Base-by-base conservation (phyloP, 1,140 invertebrate species). In the Meloidogyne hapla region DNA sequence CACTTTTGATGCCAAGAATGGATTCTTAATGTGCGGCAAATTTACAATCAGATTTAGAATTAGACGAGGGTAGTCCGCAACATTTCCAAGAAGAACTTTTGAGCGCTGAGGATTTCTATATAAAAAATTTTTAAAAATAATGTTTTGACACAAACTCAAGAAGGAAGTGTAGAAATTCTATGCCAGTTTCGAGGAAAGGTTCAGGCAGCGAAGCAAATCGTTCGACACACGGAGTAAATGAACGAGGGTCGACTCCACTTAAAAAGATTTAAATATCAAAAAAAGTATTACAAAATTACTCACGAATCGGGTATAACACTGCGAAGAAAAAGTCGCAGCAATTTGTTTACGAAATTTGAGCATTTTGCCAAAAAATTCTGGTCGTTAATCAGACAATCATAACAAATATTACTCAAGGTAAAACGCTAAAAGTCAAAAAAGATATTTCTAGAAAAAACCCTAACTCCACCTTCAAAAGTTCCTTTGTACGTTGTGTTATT, bases 1-100 rank as follows among this genome's bases (percentile, higher is more conserved):
- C 23, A 83, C 91, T 89, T 98, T 97, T 68, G 94, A 94, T 66
- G 94, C 92, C 61, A 98, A 90, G 88, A 98, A 98, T 0, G 95
- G 95, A 90, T 97, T 98, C 87, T 93, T 93, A 82, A 98, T 92
- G 85, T 93, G 93, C 84, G 94, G 91, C 25, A 93, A 93, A 72
- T 92, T 92, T 89, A 95, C 97, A 40, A 96, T 91, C 74, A 94
- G 91, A 69, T 93, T 91, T 40, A 98, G 88, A 3, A 98, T 88
- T 91, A 94, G 94, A 15, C 93, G 92, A 45, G 96, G 91, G 48
- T 96, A 90, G 13, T 92, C 91, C 83, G 93, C 91, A 83, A 93
- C 91, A 80, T 91, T 91, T 78, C 92, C 92, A 2, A 91, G 90
- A 10, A 95, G 90, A 28, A 93, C 90, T 78, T 90, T 89, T 6